Evolutionary conservation across 2,888 invertebrate species (phyloP).

Genomic region (Ochropleura plecta): DNA sequence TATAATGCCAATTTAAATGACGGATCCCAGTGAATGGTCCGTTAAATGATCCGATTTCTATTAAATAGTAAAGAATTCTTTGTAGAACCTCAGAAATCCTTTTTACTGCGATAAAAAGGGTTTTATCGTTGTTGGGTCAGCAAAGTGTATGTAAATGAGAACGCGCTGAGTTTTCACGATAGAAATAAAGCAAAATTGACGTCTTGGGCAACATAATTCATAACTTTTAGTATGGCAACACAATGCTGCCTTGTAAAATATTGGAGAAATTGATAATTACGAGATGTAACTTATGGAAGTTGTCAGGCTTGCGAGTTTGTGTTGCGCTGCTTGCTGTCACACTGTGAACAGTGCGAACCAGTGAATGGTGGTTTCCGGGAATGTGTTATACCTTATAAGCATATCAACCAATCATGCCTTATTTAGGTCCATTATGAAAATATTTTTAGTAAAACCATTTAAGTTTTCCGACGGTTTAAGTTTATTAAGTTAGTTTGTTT

Average conservation of each 20-base stretch:
- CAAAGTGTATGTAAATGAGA: constrained; percentile 89
- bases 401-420: neutral
- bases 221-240: constrained; percentile 65
- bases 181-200: constrained; percentile 82
- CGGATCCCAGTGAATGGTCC: constrained; percentile 63
- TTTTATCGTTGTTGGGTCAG: constrained; percentile 88
- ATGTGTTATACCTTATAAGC: constrained; percentile 3
- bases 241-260: constrained; percentile 50
- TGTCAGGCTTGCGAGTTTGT: constrained; percentile 7
- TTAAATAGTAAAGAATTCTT: constrained; percentile 79
- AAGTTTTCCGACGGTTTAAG: neutral
- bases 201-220: constrained; percentile 77
- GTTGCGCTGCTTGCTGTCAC: constrained; percentile 4
- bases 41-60: constrained; percentile 73
- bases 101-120: constrained; percentile 86
- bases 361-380: constrained; percentile 5
- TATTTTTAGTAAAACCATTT: constrained; percentile 9
- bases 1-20: constrained; percentile 70
- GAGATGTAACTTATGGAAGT: constrained; percentile 13
- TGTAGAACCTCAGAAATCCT: constrained; percentile 83
- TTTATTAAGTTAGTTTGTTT: no score
- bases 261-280: constrained; percentile 44
- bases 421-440: constrained; percentile 12
- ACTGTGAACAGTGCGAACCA: constrained; percentile 5
- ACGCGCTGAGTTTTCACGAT: constrained; percentile 77